These are phyloP conservation scores for Phoenoteleia sp. DNA, from an alignment of 2,888 invertebrate genomes.

Conservation along the genomic window DNA sequence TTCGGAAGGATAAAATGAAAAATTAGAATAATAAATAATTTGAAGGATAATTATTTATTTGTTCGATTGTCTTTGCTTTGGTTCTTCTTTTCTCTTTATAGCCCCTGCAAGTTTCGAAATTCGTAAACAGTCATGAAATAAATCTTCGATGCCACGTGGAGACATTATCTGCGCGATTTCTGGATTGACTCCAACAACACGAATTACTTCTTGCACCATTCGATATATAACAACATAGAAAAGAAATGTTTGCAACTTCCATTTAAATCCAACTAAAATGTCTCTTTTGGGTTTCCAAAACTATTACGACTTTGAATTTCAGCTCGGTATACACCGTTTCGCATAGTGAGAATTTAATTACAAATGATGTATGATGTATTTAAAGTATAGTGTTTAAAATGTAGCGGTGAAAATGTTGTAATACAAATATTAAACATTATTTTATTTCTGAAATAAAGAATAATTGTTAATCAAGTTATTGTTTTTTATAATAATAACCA, in stretches of 20 bases:
- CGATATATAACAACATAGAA: slow-evolving; percentile 58
- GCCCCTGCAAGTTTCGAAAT: slow-evolving; percentile 42
- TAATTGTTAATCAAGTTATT: too few species aligned
- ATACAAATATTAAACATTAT: too few species aligned
- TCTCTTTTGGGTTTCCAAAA: slow-evolving; percentile 50
- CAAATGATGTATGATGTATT: background rate
- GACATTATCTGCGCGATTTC: slow-evolving; percentile 64
- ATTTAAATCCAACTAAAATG: slow-evolving; percentile 62
- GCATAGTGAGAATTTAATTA: slow-evolving; percentile 37
- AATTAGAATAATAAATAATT: slow-evolving; percentile 9
- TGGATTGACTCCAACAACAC: slow-evolving; percentile 69
- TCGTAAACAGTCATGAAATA: slow-evolving; percentile 62
- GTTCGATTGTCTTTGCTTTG: slow-evolving; percentile 26
- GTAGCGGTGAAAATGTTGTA: background rate
- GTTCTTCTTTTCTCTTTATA: slow-evolving; percentile 35
- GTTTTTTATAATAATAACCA: background rate
- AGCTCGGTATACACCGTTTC: slow-evolving; percentile 35
- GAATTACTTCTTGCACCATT: slow-evolving; percentile 67
- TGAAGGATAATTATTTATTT: slow-evolving; percentile 30
- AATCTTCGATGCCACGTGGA: slow-evolving; percentile 60
- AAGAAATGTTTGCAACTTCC: slow-evolving; percentile 58
- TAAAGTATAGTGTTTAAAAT: too few species aligned
- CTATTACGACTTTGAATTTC: slow-evolving; percentile 58
- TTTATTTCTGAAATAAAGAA: too few species aligned
- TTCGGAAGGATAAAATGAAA: too few species aligned